Evolutionary conservation across 2,888 invertebrate species (phyloP), one percentile per base, ranked within the genome.

Genomic region (Parnassius mnemosyne): DNA sequence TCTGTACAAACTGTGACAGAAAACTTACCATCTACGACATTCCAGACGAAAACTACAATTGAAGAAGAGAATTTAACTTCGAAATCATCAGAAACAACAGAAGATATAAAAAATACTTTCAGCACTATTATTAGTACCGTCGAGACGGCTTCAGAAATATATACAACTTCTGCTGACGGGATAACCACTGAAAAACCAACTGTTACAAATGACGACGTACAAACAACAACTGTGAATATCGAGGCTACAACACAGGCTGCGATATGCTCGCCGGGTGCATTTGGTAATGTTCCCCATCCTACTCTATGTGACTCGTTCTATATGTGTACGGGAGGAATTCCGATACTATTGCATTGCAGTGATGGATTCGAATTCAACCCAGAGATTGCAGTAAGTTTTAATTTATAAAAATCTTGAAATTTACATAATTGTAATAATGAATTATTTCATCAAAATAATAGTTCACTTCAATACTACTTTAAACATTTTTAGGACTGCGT

Each of bases 241-340:
- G 41, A 43, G 11, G 9, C 51, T 7, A 43, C 57, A 9, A 57
- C 51, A 12, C 43, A 51, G n/a, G 43, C 25, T 7, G 42, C 57
- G 9, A 5, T 77, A 1, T 83, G 81, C 51, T 75, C 77, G 0
- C 44, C 69, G 1, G 78, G 75, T 0, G 57, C 64, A 0, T 73
- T 75, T 25, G 81, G 79, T 0, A 78, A 78, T 10, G 65, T 81
- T 0, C 71, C 82, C 0, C 79, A 84, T 57, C 80, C 83, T 0
- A 64, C 69, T 3, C 44, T 57, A 2, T 84, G 84, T 53, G 68
- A 77, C 20, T 68, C 74, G 0, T 84, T 79, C 65, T 81, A 68
- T 56, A 69, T 78, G 71, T 84, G 84, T 57, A 63, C 73, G 0
- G 77, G 70, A 0, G 83, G 82, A 0, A 60, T 68, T 2, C 68